These are phyloP conservation scores for Elephas maximus DNA, from an alignment of 2,113 vertebrate genomes.

Conservation along the genomic window DNA sequence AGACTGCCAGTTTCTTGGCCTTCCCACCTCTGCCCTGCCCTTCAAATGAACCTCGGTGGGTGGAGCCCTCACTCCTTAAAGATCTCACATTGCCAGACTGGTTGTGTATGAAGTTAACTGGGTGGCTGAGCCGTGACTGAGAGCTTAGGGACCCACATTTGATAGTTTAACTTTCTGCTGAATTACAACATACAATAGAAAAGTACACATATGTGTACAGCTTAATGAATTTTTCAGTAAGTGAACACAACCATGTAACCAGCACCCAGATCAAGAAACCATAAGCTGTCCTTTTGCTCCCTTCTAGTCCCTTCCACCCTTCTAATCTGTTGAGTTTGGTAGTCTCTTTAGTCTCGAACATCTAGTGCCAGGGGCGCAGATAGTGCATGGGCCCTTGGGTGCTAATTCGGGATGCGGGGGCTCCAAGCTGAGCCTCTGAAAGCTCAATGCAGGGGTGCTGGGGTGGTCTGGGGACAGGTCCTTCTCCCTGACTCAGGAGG, in stretches of 20 bases:
- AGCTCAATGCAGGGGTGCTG: background rate
- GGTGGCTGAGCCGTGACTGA: background rate
- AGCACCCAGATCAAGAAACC: background rate
- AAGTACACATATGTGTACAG: accelerated
- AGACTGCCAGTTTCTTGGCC: background rate
- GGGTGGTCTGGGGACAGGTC: background rate
- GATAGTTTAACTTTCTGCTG: background rate
- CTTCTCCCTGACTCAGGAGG: background rate
- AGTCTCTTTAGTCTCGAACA: accelerated
- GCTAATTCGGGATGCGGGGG: no score
- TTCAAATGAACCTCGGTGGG: background rate
- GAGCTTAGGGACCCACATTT: background rate
- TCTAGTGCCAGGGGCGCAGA: background rate
- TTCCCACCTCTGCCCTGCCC: background rate
- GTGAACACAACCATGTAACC: background rate
- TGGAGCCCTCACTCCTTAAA: no score
- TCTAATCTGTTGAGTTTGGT: background rate
- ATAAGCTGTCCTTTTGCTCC: background rate
- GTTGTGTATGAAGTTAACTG: background rate
- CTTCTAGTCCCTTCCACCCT: background rate
- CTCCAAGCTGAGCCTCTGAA: background rate
- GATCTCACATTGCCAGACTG: background rate
- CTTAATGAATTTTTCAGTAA: background rate
- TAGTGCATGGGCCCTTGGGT: background rate
- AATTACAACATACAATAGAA: background rate